Evolutionary conservation across 2,888 invertebrate species (phyloP), one percentile per base, ranked within the genome.

Genomic region (Hyppa rectilinea): DNA sequence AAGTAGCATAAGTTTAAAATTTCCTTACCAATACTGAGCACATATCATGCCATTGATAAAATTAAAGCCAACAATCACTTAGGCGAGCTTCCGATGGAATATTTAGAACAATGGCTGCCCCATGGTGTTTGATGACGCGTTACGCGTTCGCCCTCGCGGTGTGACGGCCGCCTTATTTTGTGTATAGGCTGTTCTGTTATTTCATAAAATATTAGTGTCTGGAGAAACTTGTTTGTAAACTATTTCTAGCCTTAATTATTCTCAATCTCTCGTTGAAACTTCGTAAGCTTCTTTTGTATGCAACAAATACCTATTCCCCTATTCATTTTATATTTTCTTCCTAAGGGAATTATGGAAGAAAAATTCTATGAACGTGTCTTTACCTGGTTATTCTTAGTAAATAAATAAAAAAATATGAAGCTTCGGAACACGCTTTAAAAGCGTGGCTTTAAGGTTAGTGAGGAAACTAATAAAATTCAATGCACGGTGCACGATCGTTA

Each of bases 111-210:
- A 84, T 75, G 81, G 63, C 52, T 59, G 73, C 65, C 75, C 71
- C 67, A 10, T 74, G 74, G 65, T 77, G 82, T 71, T 82, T 81
- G 83, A 84, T 84, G 84, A 77, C 53, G 82, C 81, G 82, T 84
- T 77, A 79, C 81, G 61, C 38, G 69, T 49, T 76, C 71, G 66
- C 84, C 84, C 82, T 75, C 64, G 56, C 52, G 58, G 74, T 84
- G 76, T 84, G 82, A 72, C 78, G 72, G 71, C 64, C 47, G 78
- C 84, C 82, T 84, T 84, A 81, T 76, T 76, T 69, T 59, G 14
- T 67, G 7, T 78, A 84, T 60, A 84, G 72, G 47, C 1, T 75
- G 83, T 26, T 81, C 6, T 10, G 52, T 64, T 67, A 23, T 53
- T 56, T 31, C 2, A 34, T n/a, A 23, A 45, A 45, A 43, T 23